These are phyloP conservation scores for Tetramorium simillimum DNA, from an alignment of 1,140 invertebrate genomes.

Conservation along the genomic window DNA sequence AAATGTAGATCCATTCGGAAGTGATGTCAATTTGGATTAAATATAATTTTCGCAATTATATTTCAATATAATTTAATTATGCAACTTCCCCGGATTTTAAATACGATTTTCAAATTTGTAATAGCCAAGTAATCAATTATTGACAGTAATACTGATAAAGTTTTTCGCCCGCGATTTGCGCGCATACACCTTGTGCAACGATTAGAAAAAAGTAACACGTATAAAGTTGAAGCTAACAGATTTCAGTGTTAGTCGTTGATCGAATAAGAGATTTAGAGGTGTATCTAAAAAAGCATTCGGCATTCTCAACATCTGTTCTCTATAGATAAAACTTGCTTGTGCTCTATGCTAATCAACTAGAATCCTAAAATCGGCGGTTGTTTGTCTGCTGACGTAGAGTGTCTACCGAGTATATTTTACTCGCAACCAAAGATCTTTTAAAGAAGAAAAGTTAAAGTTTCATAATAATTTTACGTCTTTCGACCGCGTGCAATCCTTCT, in stretches of 20 bases:
- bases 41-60: not conserved
- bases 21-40: not conserved
- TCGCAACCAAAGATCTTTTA: not conserved
- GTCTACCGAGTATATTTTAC: conserved; percentile 52
- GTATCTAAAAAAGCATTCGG: conserved; percentile 81
- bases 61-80: not conserved
- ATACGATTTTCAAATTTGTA: not conserved
- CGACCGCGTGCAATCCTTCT: not conserved
- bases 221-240: conserved; percentile 24
- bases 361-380: conserved; percentile 71
- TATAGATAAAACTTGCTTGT: conserved; percentile 72
- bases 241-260: conserved; percentile 47
- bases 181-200: conserved; percentile 48
- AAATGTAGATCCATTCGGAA: not conserved
- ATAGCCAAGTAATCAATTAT: conserved; percentile 16
- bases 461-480: not conserved
- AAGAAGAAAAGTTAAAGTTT: not conserved
- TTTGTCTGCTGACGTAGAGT: conserved; percentile 48
- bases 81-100: not conserved
- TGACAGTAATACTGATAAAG: conserved; percentile 3
- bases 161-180: not conserved
- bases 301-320: conserved; percentile 81
- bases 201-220: conserved; percentile 30
- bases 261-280: conserved; percentile 63
- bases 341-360: conserved; percentile 70